These are phyloP conservation scores for Fulmarus glacialis DNA, from an alignment of 2,113 vertebrate genomes.

Conservation along the genomic window DNA sequence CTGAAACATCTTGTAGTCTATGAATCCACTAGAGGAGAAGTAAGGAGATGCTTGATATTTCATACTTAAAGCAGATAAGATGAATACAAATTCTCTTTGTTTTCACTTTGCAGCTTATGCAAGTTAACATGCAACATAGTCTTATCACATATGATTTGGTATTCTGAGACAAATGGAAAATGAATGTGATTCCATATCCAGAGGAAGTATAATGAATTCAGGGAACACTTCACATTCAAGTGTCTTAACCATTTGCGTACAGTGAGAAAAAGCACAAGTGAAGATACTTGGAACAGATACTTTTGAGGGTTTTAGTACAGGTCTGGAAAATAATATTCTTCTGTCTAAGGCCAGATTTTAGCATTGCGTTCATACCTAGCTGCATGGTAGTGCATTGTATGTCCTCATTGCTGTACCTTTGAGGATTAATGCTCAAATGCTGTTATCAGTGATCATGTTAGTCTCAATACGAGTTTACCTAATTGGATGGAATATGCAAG, in stretches of 20 bases:
- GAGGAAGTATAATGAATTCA: not conserved
- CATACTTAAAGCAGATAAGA: not conserved
- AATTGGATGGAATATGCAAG: not conserved
- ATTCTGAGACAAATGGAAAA: not conserved
- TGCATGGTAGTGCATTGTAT: not conserved
- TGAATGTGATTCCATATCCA: not conserved
- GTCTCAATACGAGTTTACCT: not conserved
- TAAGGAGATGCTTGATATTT: conserved; percentile 7
- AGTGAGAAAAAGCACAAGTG: not conserved
- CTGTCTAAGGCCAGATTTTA: not conserved
- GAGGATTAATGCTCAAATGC: not conserved
- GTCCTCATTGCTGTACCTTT: not conserved
- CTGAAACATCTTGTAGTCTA: not conserved
- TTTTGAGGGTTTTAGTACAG: not conserved
- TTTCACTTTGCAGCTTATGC: not conserved
- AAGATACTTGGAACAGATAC: not conserved
- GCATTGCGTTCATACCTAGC: not conserved
- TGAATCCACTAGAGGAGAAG: not conserved
- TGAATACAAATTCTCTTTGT: conserved; percentile 1
- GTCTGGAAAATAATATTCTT: not conserved
- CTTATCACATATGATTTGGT: not conserved
- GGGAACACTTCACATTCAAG: not conserved
- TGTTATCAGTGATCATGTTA: not conserved
- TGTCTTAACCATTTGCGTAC: not conserved
- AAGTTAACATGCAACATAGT: not conserved